A percentile compares a stretch with the other conserved stretches of the same genome.
phyloP scores from a whole-genome alignment of 2,797 vertebrate species.

The Gallinago stenura region DNA sequence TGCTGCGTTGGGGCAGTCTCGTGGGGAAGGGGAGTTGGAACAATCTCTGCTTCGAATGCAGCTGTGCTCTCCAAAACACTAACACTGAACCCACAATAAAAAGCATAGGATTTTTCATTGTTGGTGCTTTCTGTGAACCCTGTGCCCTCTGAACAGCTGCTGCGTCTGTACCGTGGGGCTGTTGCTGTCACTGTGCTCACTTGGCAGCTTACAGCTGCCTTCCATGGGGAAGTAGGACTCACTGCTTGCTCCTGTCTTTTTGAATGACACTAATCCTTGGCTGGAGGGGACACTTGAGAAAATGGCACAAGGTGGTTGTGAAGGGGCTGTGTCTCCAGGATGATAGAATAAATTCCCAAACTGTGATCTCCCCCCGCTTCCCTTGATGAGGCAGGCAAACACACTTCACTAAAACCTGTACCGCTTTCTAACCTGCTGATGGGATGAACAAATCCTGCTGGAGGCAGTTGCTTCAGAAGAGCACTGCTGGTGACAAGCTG shows the following conservation, averaged over 20 bases:
- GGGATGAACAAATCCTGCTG: not conserved
- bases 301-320: not conserved
- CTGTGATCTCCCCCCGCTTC: not conserved
- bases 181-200: not conserved
- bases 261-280: not conserved
- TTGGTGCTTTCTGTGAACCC: not conserved
- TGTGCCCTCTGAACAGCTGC: not conserved
- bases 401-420: not conserved
- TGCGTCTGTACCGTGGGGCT: not conserved
- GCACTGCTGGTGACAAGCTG: not conserved
- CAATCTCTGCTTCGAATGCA: not conserved
- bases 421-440: not conserved
- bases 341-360: not conserved
- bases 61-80: constrained; percentile 38
- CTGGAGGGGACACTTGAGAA: not conserved
- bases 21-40: not conserved
- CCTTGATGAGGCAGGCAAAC: not conserved
- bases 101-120: not conserved
- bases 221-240: rapidly evolving
- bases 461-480: not conserved
- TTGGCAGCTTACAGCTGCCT: not conserved
- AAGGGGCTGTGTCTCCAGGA: not conserved
- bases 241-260: not conserved
- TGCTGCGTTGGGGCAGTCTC: not conserved
- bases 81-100: constrained; percentile 50